A percentile compares a stretch with the other conserved stretches of the same genome.
These are phyloP conservation scores for Pipistrellus nathusii DNA, from an alignment of 2,797 vertebrate species.

Conservation along the genomic window DNA sequence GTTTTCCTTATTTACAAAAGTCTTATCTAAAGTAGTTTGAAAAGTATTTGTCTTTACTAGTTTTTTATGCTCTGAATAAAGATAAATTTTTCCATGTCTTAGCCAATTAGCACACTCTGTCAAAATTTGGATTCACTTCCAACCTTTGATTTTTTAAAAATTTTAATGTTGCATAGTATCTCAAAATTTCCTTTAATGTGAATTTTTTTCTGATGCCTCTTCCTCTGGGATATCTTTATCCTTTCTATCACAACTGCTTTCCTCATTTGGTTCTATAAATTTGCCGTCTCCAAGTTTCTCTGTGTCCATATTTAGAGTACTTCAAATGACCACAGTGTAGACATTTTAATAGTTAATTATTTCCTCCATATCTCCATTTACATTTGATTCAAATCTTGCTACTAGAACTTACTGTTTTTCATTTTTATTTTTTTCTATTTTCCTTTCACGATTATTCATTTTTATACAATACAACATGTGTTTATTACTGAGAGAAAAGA, in stretches of 20 bases:
- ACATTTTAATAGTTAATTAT: not conserved
- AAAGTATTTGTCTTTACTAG: not conserved
- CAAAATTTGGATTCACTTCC: not conserved
- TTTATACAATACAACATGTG: not conserved
- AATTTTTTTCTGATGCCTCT: not conserved
- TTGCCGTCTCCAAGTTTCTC: not conserved
- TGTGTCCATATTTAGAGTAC: not conserved
- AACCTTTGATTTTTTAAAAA: not conserved
- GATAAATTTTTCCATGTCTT: not conserved
- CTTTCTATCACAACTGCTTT: not conserved
- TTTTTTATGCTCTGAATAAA: not conserved
- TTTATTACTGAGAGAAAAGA: not conserved
- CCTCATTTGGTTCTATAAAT: not conserved
- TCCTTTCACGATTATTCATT: not conserved
- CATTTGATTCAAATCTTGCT: not conserved
- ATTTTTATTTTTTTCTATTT: not conserved
- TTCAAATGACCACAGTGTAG: not conserved
- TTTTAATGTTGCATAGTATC: not conserved
- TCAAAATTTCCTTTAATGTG: not conserved
- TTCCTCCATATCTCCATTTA: not conserved
- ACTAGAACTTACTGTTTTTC: not conserved
- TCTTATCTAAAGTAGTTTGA: not conserved
- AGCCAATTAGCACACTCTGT: not conserved
- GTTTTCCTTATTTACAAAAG: not conserved
- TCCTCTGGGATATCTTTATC: not conserved